phyloP scores from a whole-genome alignment of 2,113 vertebrate species.

The Suncus etruscus region DNA sequence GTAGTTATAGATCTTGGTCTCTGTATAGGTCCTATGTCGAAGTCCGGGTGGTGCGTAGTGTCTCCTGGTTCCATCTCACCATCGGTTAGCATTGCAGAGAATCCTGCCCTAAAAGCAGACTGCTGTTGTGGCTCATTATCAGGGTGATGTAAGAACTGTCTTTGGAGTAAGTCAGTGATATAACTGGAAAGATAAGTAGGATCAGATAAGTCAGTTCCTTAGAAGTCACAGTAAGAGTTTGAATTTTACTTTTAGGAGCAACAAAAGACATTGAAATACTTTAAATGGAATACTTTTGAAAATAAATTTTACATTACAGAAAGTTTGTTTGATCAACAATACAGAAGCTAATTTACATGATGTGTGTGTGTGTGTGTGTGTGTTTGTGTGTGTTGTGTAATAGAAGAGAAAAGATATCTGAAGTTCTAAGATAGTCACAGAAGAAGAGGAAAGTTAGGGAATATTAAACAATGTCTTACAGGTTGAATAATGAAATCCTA shows the following conservation, averaged over 20 bases:
- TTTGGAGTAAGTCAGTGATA: background rate
- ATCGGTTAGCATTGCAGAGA: no score
- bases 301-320: conserved; percentile 24
- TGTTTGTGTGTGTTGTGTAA: no score
- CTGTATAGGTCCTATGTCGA: no score
- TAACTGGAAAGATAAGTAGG: background rate
- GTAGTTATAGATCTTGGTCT: no score
- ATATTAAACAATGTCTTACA: background rate
- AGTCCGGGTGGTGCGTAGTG: no score
- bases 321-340: background rate
- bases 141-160: no score
- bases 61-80: no score
- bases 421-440: background rate
- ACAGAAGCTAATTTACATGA: background rate
- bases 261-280: background rate
- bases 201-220: background rate
- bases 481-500: background rate
- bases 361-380: no score
- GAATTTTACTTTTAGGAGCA: conserved; percentile 26
- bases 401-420: background rate
- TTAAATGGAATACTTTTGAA: background rate
- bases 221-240: background rate
- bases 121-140: no score
- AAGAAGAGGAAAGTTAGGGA: background rate
- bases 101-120: no score